Conservation (phyloP, 2,888 invertebrate genomes). For the Drosophila picticornis region DNA sequence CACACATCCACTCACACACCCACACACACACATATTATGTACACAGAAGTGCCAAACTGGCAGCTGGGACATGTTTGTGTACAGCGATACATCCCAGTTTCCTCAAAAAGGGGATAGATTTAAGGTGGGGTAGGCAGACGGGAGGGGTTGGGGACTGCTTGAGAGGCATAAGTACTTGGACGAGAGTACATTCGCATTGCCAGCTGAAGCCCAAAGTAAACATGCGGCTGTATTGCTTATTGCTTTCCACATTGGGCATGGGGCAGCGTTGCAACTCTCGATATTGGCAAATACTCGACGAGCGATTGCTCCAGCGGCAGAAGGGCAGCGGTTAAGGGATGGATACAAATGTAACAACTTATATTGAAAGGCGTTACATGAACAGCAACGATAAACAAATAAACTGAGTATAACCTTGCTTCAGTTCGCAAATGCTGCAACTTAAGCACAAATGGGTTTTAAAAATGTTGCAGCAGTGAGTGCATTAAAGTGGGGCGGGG, state of each 20-base stretch:
- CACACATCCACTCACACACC: not conserved
- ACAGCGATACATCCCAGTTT: slow-evolving; percentile 1
- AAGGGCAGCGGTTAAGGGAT: not conserved
- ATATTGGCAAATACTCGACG: slow-evolving; percentile 43
- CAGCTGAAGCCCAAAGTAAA: slow-evolving; percentile 58
- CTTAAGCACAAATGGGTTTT: slow-evolving; percentile 3
- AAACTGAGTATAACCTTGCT: slow-evolving; percentile 5
- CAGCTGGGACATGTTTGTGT: slow-evolving; percentile 68
- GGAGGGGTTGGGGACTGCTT: not conserved
- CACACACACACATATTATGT: slow-evolving; percentile 21
- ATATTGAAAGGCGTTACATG: slow-evolving; percentile 17
- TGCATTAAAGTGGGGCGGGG: not conserved
- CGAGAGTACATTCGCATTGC: slow-evolving; percentile 21
- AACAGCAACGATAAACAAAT: slow-evolving; percentile 18
- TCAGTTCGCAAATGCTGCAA: not conserved
- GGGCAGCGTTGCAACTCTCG: slow-evolving; percentile 28
- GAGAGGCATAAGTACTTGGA: slow-evolving; percentile 31
- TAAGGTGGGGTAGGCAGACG: not conserved
- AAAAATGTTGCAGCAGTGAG: not conserved
- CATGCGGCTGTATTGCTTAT: slow-evolving; percentile 51
- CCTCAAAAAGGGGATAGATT: not conserved
- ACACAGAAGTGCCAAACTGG: slow-evolving; percentile 57
- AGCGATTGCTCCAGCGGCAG: not conserved
- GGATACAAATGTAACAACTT: slow-evolving; percentile 1
- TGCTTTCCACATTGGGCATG: slow-evolving; percentile 27